Percentiles rank a stretch among this genome's conserved stretches.
Evolutionary conservation across 37 sponge, comb jelly and placozoan genomes (phyloP).

Genomic region (Beroe forskalii): DNA sequence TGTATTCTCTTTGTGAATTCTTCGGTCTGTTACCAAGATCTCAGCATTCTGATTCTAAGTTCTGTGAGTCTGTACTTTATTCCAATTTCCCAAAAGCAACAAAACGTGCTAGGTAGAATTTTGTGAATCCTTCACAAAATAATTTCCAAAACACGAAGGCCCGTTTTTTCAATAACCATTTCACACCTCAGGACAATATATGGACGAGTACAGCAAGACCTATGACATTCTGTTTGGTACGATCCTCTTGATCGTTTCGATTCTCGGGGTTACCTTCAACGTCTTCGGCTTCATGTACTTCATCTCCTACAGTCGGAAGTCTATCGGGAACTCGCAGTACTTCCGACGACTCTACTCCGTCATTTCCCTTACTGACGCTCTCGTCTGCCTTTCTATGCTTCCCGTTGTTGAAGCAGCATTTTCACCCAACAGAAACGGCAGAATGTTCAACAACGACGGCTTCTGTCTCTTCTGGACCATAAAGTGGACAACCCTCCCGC

Average conservation of each 20-base stretch:
- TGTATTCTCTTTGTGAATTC: too few relatives aligned
- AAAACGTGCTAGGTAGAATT: too few relatives aligned
- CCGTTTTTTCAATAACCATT: too few relatives aligned
- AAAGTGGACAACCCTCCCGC: neutral
- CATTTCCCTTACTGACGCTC: neutral
- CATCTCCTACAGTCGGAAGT: neutral
- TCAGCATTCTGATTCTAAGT: too few relatives aligned
- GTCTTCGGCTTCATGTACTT: constrained; percentile 6
- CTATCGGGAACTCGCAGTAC: neutral
- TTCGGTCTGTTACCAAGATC: too few relatives aligned
- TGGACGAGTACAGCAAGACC: neutral
- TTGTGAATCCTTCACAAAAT: too few relatives aligned
- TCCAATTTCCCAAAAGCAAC: too few relatives aligned
- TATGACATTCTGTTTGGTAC: neutral
- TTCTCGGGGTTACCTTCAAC: neutral
- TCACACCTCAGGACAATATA: neutral
- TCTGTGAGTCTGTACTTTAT: too few relatives aligned
- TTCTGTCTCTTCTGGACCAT: neutral
- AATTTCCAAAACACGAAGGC: too few relatives aligned
- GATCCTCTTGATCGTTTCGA: neutral
- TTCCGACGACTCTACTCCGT: constrained; percentile 43
- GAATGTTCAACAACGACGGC: neutral
- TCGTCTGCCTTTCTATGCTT: neutral
- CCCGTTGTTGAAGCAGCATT: constrained; percentile 14
- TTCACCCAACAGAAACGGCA: neutral